These are phyloP conservation scores for Spheniscus humboldti DNA, from an alignment of 2,797 vertebrate genomes.

Conservation along the genomic window DNA sequence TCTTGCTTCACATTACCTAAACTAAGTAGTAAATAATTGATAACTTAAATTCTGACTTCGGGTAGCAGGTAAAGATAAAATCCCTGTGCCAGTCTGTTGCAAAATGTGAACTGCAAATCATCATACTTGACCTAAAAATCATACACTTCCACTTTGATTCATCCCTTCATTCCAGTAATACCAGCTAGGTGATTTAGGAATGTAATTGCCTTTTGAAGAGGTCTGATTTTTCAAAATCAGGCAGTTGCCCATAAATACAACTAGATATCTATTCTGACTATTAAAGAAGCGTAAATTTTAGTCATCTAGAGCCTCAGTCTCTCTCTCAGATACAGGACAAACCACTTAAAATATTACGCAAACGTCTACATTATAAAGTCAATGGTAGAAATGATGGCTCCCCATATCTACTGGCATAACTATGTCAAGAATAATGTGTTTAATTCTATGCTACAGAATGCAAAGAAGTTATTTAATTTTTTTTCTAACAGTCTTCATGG, in stretches of 20 bases:
- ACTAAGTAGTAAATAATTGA: background rate
- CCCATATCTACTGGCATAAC: background rate
- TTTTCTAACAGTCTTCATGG: background rate
- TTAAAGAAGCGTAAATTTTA: background rate
- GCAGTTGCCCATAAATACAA: background rate
- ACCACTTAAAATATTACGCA: background rate
- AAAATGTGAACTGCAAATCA: background rate
- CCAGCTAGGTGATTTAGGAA: background rate
- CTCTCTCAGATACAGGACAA: background rate
- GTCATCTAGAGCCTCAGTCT: background rate
- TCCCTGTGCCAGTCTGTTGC: background rate
- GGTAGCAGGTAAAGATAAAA: background rate
- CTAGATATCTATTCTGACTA: background rate
- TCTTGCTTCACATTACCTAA: background rate
- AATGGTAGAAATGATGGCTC: background rate
- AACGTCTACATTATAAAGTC: background rate
- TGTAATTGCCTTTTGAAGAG: background rate
- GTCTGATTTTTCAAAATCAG: background rate
- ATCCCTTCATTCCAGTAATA: background rate
- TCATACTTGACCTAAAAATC: background rate
- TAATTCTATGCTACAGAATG: background rate
- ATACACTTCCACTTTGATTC: background rate
- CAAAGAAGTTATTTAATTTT: background rate
- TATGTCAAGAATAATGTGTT: background rate
- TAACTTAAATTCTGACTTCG: background rate